Evolutionary conservation across 92 coral and sea anemone species (phyloP), one percentile per base, ranked within the genome.

Genomic region (Zoanthus sansibaricus): DNA sequence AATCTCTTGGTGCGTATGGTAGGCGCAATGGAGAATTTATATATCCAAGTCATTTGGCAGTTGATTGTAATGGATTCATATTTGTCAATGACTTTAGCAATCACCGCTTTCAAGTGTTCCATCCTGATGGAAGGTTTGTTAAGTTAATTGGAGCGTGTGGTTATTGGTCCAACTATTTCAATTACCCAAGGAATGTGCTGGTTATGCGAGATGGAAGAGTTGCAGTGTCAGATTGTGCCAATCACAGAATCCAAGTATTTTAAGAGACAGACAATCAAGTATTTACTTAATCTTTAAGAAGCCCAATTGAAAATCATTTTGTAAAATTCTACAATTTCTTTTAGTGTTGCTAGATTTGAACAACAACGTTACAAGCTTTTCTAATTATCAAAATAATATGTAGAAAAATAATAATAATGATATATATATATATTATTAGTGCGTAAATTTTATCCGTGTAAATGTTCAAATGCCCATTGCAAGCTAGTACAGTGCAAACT

Each of bases 41-140:
- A 31, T 72, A 16, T 37, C 92, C 92, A 33, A 79, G 76, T 54
- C 77, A 64, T 17, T 20, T 90, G 46, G 42, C 90, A 77, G 61
- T 76, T 18, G 92, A 90, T 33, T 66, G 59, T 21, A 90, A 86
- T 79, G 92, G 92, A 0, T 90, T 90, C 17, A 84, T 90, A 46
- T 64, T 90, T 31, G 67, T 90, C 3, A 86, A 85, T 86, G 92
- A 90, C 75, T 58, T 80, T 13, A 75, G 20, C 10, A 71, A 73
- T 56, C 92, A 90, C 54, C 55, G 80, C 0, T 48, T 62, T 12
- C 88, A 90, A 64, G 87, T 90, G 58, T 48, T 86, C 37, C 72
- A 51, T 13, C 90, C 90, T 2, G 82, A 84, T 14, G 79, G 82
- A 37, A 67, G 66, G 9, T 82, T 70, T 30, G 12, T 89, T 37